phyloP scores from a whole-genome alignment of 2,888 invertebrate species.

The Mimumesa dahlbomi region DNA sequence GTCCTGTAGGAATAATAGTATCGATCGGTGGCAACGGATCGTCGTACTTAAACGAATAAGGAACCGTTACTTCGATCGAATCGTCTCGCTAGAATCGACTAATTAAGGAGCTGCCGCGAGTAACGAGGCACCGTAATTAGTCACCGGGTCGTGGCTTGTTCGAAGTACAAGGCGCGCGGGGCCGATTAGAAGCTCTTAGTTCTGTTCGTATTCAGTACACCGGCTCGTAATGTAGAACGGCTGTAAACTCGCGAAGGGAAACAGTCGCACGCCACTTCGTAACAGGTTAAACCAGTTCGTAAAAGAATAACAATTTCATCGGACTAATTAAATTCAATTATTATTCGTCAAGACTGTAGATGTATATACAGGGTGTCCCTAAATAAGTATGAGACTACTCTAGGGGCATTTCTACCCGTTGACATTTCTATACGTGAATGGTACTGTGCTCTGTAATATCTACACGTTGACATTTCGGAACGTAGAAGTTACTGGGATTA shows the following conservation, averaged over 20 bases:
- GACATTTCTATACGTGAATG: too few species aligned
- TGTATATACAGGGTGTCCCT: too few species aligned
- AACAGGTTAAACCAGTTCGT: constrained; percentile 4
- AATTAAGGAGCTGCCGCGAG: constrained; percentile 46
- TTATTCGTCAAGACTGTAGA: background rate
- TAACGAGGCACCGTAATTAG: constrained; percentile 50
- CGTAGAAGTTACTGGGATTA: too few species aligned
- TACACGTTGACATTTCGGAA: too few species aligned
- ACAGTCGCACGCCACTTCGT: background rate
- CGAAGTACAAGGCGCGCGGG: background rate
- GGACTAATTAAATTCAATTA: background rate
- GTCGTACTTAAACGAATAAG: constrained; percentile 20
- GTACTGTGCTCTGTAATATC: too few species aligned
- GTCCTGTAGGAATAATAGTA: too few species aligned
- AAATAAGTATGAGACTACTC: too few species aligned
- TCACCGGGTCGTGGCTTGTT: constrained; percentile 24
- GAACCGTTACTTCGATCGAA: constrained; percentile 39
- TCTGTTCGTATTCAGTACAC: background rate
- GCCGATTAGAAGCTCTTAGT: constrained; percentile 21
- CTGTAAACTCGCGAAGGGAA: constrained; percentile 3
- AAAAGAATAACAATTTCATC: background rate
- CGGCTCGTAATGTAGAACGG: background rate
- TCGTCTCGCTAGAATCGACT: constrained; percentile 46
- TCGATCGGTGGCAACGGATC: too few species aligned
- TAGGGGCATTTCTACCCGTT: too few species aligned